phyloP scores from a whole-genome alignment of 2,888 invertebrate species.

The Chloromyia formosa region DNA sequence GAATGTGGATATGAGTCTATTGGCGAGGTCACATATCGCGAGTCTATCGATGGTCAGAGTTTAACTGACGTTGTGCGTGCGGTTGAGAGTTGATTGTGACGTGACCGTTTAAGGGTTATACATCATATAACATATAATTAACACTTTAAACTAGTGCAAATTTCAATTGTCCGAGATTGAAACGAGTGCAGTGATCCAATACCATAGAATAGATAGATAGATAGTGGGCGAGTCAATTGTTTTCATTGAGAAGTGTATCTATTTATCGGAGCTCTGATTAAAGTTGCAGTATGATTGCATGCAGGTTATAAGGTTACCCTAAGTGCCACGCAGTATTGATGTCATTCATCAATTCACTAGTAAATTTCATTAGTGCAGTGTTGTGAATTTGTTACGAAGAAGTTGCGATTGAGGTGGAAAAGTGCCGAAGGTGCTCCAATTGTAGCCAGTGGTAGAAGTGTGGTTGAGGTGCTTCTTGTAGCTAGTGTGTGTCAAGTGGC shows the following conservation, averaged over 20 bases:
- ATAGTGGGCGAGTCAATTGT: conserved; percentile 10
- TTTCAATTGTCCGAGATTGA: conserved; percentile 14
- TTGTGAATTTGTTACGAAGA: conserved; percentile 9
- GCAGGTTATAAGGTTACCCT: conserved; percentile 31
- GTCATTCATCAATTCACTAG: conserved; percentile 1
- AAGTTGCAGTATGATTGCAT: conserved; percentile 23
- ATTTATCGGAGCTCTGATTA: conserved; percentile 9
- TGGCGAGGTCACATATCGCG: neutral
- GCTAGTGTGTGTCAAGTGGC: neutral
- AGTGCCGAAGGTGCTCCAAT: conserved; percentile 8
- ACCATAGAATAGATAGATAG: neutral
- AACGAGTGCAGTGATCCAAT: conserved; percentile 17
- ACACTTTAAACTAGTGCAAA: neutral
- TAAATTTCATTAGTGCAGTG: conserved; percentile 32
- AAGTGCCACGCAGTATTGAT: conserved; percentile 18
- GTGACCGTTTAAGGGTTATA: neutral
- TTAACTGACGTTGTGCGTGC: conserved; percentile 13
- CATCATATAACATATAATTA: no score
- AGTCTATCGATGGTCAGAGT: neutral
- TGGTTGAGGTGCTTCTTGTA: conserved; percentile 13
- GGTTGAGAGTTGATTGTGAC: neutral
- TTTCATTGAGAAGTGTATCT: conserved; percentile 13
- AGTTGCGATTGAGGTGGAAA: neutral
- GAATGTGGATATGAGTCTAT: conserved; percentile 5
- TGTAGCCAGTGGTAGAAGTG: neutral